These are phyloP conservation scores for Orchesella cincta DNA, from an alignment of 1,140 invertebrate species.

Conservation along the genomic window DNA sequence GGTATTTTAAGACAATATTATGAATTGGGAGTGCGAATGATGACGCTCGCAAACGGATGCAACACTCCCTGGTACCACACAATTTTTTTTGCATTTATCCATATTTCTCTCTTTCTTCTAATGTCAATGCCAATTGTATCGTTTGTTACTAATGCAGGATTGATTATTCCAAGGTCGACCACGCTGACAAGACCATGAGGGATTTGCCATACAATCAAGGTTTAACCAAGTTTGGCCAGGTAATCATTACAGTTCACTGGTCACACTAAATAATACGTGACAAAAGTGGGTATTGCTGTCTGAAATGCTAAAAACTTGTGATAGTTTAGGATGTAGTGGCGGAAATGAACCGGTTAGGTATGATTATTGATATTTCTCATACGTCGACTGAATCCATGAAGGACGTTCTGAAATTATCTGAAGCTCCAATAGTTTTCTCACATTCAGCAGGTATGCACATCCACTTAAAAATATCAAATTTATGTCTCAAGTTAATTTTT, in stretches of 20 bases:
- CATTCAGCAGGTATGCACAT: conserved; percentile 55
- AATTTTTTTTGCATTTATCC: neutral
- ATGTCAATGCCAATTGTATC: too few relatives aligned
- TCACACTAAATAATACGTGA: neutral
- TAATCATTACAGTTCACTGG: conserved; percentile 38
- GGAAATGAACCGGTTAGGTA: conserved; percentile 54
- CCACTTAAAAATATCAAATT: neutral
- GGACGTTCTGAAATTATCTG: conserved; percentile 54
- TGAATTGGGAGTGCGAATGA: conserved; percentile 58
- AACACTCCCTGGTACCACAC: conserved; percentile 58
- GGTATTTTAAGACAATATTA: conserved; percentile 58
- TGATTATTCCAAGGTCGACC: conserved; percentile 53
- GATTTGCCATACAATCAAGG: conserved; percentile 52
- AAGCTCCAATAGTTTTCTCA: conserved; percentile 61
- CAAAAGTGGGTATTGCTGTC: neutral
- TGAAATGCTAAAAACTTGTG: neutral
- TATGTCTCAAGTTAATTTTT: neutral
- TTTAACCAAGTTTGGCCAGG: conserved; percentile 55
- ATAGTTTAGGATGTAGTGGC: conserved; percentile 49
- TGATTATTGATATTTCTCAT: conserved; percentile 62
- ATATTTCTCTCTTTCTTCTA: too few relatives aligned
- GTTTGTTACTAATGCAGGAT: too few relatives aligned
- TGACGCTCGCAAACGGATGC: conserved; percentile 61
- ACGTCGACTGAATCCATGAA: conserved; percentile 58
- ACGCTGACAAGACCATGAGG: conserved; percentile 38